Conservation (phyloP, 2,113 vertebrate genomes). For the Alligator sinensis region DNA sequence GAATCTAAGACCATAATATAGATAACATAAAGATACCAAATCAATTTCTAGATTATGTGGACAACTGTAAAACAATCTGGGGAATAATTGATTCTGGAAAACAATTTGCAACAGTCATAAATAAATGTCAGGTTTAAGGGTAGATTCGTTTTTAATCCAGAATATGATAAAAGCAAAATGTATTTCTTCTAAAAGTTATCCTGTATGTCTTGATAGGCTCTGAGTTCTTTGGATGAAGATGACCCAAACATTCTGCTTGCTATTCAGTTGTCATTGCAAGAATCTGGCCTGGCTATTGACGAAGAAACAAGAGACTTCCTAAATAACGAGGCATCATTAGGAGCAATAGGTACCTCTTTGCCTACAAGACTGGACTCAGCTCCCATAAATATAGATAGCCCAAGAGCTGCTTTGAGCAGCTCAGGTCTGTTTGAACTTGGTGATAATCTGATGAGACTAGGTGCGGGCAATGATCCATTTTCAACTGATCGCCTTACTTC, state of each 20-base stretch:
- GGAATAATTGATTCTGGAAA: constrained; percentile 1
- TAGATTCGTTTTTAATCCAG: not conserved
- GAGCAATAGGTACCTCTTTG: constrained; percentile 94
- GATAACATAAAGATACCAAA: not conserved
- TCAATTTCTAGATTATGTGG: not conserved
- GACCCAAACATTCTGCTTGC: constrained; percentile 97
- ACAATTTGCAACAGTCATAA: not conserved
- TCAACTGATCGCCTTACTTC: constrained; percentile 79
- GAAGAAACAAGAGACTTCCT: constrained; percentile 86
- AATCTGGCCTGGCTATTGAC: constrained; percentile 86
- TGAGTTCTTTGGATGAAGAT: constrained; percentile 95
- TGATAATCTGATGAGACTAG: constrained; percentile 88
- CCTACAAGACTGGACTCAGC: constrained; percentile 90
- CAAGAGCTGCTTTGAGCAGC: constrained; percentile 90
- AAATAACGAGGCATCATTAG: constrained; percentile 88
- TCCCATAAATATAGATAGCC: constrained; percentile 83
- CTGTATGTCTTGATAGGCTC: constrained; percentile 80
- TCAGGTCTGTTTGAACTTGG: constrained; percentile 94
- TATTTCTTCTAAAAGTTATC: constrained; percentile 43
- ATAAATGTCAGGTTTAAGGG: constrained; percentile 3
- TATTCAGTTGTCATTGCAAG: constrained; percentile 97
- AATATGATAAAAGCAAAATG: not conserved
- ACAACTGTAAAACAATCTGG: not conserved
- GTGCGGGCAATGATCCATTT: constrained; percentile 85
- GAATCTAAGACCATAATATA: not conserved